Conservation (phyloP, 2,797 vertebrate species). For the Dendrocincla fuliginosa region DNA sequence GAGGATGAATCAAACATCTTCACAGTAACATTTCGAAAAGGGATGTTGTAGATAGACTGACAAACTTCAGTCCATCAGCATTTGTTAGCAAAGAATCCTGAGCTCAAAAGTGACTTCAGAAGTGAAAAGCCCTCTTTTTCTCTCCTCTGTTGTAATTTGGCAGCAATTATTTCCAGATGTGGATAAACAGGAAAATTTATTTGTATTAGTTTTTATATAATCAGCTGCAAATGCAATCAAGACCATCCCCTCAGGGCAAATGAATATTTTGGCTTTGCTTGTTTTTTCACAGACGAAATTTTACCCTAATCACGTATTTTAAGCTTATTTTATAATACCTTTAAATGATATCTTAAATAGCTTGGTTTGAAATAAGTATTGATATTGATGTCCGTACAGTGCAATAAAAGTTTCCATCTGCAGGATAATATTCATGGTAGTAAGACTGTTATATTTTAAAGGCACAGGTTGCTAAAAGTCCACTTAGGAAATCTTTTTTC, state of each 20-base stretch:
- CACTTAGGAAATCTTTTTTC: background rate
- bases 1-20: conserved; percentile 44
- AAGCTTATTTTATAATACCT: background rate
- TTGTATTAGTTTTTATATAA: conserved; percentile 57
- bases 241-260: background rate
- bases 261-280: background rate
- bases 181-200: conserved; percentile 8
- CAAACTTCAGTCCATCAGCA: background rate
- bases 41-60: background rate
- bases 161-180: conserved; percentile 22
- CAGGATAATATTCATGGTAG: background rate
- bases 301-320: background rate
- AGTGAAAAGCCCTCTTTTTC: background rate
- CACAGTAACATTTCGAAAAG: background rate
- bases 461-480: background rate
- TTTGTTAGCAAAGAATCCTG: background rate
- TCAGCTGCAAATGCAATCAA: conserved; percentile 39
- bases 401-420: background rate
- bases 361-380: background rate
- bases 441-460: background rate
- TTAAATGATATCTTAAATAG: background rate
- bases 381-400: background rate
- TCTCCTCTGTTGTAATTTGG: background rate
- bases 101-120: conserved; percentile 17
- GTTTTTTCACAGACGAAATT: background rate